Percentiles rank a stretch among this genome's conserved stretches.
These are phyloP conservation scores for Phengaris arion DNA, from an alignment of 2,888 invertebrate genomes.

Conservation along the genomic window DNA sequence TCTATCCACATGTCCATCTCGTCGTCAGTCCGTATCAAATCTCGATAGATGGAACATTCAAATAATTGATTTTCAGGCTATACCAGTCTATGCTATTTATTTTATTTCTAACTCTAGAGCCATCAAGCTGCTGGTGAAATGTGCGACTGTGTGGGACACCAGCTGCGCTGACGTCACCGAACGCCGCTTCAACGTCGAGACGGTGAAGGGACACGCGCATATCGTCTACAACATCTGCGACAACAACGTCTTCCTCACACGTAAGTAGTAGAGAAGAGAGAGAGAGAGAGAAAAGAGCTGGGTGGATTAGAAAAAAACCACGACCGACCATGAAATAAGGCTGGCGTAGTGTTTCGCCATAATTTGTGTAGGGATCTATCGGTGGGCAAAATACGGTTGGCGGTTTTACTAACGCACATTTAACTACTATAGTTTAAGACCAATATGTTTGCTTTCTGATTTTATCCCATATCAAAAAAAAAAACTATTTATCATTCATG, in stretches of 20 bases:
- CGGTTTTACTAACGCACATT: too few species aligned
- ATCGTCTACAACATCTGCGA: not conserved
- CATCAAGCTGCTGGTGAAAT: not conserved
- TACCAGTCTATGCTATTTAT: not conserved
- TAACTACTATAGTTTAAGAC: not conserved
- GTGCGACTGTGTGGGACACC: not conserved
- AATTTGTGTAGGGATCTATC: not conserved
- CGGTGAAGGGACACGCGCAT: constrained; percentile 1
- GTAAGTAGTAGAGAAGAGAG: not conserved
- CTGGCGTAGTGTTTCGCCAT: not conserved
- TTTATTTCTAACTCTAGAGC: not conserved
- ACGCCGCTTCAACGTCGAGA: not conserved
- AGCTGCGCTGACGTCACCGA: constrained; percentile 1
- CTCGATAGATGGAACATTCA: too few species aligned
- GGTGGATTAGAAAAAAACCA: too few species aligned
- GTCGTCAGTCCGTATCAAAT: too few species aligned
- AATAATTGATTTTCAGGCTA: too few species aligned
- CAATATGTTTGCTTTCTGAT: not conserved
- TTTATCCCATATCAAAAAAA: too few species aligned
- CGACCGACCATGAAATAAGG: too few species aligned
- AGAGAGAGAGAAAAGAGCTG: too few species aligned
- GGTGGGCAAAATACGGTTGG: too few species aligned
- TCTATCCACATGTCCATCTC: too few species aligned
- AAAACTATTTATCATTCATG: not conserved
- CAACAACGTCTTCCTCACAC: not conserved